Evolutionary conservation across 1,140 invertebrate genomes (phyloP).

Genomic region (Colletes gigas): DNA sequence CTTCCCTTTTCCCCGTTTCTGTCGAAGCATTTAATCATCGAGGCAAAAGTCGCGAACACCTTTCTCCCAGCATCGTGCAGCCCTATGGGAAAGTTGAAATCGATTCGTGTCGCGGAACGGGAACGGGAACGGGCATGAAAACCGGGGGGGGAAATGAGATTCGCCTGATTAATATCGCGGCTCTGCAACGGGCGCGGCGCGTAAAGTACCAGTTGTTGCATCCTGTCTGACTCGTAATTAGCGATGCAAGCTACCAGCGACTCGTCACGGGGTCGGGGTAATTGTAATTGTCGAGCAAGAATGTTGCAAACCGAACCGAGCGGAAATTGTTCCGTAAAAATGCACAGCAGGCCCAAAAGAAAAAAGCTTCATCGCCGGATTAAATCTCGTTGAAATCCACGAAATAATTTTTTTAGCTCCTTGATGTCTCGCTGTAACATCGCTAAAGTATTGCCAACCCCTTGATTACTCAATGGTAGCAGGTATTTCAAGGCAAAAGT

Average conservation of each 20-base stretch:
- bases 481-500: too few relatives aligned
- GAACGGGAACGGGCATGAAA: conserved; percentile 22
- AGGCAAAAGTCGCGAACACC: not conserved
- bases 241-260: not conserved
- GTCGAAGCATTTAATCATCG: conserved; percentile 34
- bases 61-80: not conserved
- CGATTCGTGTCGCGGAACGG: conserved; percentile 19
- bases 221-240: conserved; percentile 19
- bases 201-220: conserved; percentile 14
- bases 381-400: too few relatives aligned
- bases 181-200: not conserved
- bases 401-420: too few relatives aligned
- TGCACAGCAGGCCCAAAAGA: too few relatives aligned
- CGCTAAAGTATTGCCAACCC: too few relatives aligned
- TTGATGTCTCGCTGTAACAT: too few relatives aligned
- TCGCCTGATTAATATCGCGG: conserved; percentile 18
- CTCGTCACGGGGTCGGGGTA: not conserved
- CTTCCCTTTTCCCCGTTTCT: too few relatives aligned
- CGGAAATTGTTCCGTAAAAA: not conserved
- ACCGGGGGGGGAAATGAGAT: conserved; percentile 9
- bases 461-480: too few relatives aligned
- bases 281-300: not conserved
- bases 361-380: too few relatives aligned
- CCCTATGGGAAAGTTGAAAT: conserved; percentile 4
- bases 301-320: not conserved